A percentile compares a stretch with the other conserved stretches of the same genome.
These are phyloP conservation scores for Eristalinus sepulchralis DNA, from an alignment of 2,888 invertebrate genomes.

Conservation along the genomic window DNA sequence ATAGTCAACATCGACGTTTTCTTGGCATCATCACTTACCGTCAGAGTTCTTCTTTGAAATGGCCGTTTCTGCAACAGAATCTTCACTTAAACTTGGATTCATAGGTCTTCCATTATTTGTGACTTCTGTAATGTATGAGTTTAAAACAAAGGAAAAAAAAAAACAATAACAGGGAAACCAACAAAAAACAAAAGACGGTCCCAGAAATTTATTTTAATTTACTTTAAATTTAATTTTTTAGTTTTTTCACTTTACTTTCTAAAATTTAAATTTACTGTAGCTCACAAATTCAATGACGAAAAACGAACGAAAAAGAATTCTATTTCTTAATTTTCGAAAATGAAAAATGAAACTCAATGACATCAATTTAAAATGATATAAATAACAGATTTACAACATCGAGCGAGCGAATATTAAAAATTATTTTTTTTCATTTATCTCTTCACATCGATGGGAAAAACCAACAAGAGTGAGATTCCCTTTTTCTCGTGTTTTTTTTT, in stretches of 20 bases:
- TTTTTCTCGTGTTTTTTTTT: slow-evolving; percentile 40
- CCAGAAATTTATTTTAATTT: slow-evolving; percentile 19
- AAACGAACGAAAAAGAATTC: background rate
- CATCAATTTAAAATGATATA: slow-evolving; percentile 23
- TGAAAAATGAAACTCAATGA: slow-evolving; percentile 20
- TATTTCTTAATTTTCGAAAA: background rate
- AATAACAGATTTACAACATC: slow-evolving; percentile 63
- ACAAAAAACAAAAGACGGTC: slow-evolving; percentile 39
- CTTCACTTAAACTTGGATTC: slow-evolving; percentile 90
- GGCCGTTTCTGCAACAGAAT: slow-evolving; percentile 90
- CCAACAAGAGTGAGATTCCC: slow-evolving; percentile 40
- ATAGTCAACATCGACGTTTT: slow-evolving; percentile 73
- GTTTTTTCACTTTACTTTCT: slow-evolving; percentile 6
- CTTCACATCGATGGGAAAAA: slow-evolving; percentile 8
- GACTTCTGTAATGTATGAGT: slow-evolving; percentile 80
- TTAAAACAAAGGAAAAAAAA: slow-evolving; percentile 72
- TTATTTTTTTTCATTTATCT: slow-evolving; percentile 18
- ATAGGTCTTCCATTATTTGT: slow-evolving; percentile 83
- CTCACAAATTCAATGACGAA: slow-evolving; percentile 14
- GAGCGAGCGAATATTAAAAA: slow-evolving; percentile 62
- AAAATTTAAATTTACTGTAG: slow-evolving; percentile 34
- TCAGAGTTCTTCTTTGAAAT: slow-evolving; percentile 91
- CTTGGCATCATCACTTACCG: slow-evolving; percentile 84
- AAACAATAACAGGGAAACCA: slow-evolving; percentile 53
- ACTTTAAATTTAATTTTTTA: slow-evolving; percentile 22